Conservation (phyloP, 1,140 invertebrate genomes). For the Pogonognathellus flavescens region DNA sequence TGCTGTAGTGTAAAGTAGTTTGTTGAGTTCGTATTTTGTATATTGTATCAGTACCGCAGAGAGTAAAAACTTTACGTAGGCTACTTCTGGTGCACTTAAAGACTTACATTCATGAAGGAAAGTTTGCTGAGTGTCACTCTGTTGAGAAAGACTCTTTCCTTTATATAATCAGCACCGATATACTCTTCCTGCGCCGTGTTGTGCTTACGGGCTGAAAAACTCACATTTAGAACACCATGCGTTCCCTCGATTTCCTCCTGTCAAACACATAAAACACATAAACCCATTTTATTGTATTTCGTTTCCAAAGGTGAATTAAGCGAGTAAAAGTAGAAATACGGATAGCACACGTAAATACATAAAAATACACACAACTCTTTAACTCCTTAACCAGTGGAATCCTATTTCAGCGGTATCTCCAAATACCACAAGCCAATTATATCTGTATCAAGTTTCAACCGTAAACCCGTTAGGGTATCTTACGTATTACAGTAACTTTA, state of each 20-base stretch:
- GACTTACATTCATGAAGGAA: constrained; percentile 84
- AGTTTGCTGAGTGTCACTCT: constrained; percentile 86
- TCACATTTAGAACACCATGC: constrained; percentile 91
- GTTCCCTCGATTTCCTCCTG: constrained; percentile 90
- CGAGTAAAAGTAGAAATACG: neutral
- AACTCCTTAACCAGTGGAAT: neutral
- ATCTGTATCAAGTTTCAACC: too few relatives aligned
- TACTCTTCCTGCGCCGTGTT: constrained; percentile 80
- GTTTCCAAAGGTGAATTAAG: neutral
- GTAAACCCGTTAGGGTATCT: neutral
- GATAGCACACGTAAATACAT: neutral
- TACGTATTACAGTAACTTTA: neutral
- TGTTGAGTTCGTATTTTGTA: neutral
- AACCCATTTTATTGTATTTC: constrained; percentile 30
- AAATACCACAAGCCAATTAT: too few relatives aligned
- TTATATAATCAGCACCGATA: constrained; percentile 88
- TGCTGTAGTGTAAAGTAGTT: constrained; percentile 18
- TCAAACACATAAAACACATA: constrained; percentile 47
- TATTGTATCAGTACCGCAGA: neutral
- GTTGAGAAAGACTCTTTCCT: constrained; percentile 94
- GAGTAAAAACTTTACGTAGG: too few relatives aligned
- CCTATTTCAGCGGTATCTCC: too few relatives aligned
- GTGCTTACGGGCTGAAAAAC: constrained; percentile 88
- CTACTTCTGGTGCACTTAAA: neutral
- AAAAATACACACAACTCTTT: neutral